Base-by-base conservation (phyloP, 2,797 vertebrate genomes). In the Pygocentrus nattereri region DNA sequence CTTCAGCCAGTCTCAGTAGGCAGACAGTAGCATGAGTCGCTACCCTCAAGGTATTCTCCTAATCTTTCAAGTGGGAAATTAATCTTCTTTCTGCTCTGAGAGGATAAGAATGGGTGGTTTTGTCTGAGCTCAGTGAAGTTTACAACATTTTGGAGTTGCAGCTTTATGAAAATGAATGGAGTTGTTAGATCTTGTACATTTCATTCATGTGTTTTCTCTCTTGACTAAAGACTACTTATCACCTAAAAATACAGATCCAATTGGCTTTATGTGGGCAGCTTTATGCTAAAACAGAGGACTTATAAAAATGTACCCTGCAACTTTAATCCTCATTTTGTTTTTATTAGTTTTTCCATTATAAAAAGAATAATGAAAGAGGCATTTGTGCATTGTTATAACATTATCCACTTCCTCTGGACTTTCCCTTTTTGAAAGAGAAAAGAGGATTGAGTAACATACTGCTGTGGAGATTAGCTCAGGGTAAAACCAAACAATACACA, bases 401-500 rank as follows among this genome's bases (percentile, higher is more conserved):
- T 73, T 81, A 30, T 49, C 21, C 54, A 27, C 47, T 41, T n/a
- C 12, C 10, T 38, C 56, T 81, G 65, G 69, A 83, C 79, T 80
- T 76, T 73, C 73, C 61, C 30, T 86, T 87, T 11, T 75, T 49
- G 65, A 79, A 71, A 85, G 81, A 79, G 89, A 76, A 89, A 27
- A 44, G 41, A 44, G 41, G 41, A 44, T 44, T 54, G 27, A 76
- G 62, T 31, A 81, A 85, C 71, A 86, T 82, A 90, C 84, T 90
- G 87, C 86, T 71, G 75, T 2, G 5, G 78, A 78, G 85, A 76
- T 70, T 65, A 74, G 65, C 76, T 30, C 76, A 50, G 83, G 75
- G 89, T 88, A 92, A 90, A 91, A 81, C 90, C 41, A 44, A 44
- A 90, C 88, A 58, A 58, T 25, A 19, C 89, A 93, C 82, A 69